Evolutionary conservation across 2,888 invertebrate genomes (phyloP).

Genomic region (Epicampocera succincta): DNA sequence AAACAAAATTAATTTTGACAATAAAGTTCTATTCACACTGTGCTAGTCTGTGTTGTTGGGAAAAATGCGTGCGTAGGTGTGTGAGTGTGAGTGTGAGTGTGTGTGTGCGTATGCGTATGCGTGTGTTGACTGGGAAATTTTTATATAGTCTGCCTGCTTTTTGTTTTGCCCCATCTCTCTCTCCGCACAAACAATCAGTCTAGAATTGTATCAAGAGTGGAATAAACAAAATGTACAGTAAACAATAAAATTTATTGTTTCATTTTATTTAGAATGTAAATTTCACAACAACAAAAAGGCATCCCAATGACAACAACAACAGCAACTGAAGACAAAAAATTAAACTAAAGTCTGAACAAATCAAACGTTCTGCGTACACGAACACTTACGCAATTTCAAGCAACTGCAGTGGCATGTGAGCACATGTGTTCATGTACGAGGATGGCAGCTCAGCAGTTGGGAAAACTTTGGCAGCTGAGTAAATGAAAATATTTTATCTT

Average conservation of each 20-base stretch:
- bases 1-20: constrained; percentile 69
- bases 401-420: not conserved
- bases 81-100: not conserved
- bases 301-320: constrained; percentile 21
- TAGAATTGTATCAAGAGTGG: constrained; percentile 66
- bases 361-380: constrained; percentile 38
- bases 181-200: constrained; percentile 60
- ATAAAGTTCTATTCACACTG: constrained; percentile 61
- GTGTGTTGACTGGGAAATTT: not conserved
- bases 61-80: not conserved
- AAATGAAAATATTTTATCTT: too few relatives aligned
- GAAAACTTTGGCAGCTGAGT: too few relatives aligned
- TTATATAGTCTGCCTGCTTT: not conserved
- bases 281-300: constrained; percentile 55
- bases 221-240: constrained; percentile 65
- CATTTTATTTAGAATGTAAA: constrained; percentile 67
- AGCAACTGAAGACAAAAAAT: constrained; percentile 3
- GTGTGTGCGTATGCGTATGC: not conserved
- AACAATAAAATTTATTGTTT: constrained; percentile 69
- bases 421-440: constrained; percentile 17
- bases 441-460: not conserved
- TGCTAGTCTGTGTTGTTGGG: not conserved
- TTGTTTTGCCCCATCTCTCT: constrained; percentile 1
- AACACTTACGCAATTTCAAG: not conserved
- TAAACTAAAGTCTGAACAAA: constrained; percentile 43